phyloP scores from a whole-genome alignment of 2,797 vertebrate genomes.

The Leucoraja ocellata region DNA sequence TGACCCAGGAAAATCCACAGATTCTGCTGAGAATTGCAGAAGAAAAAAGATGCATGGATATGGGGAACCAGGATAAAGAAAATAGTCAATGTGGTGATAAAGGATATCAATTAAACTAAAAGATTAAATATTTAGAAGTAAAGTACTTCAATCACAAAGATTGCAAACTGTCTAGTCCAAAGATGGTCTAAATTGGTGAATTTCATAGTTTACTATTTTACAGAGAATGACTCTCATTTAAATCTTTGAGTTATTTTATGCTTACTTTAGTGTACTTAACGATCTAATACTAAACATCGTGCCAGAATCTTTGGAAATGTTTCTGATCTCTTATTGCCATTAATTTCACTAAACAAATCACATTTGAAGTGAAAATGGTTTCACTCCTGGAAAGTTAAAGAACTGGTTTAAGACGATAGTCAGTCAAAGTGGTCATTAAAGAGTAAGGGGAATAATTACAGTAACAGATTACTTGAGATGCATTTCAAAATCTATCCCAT shows the following conservation, averaged over 20 bases:
- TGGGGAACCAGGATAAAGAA: not conserved
- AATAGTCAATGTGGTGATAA: not conserved
- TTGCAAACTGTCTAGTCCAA: not conserved
- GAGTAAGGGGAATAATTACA: conserved; percentile 10
- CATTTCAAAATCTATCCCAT: not conserved
- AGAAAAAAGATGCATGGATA: not conserved
- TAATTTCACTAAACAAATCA: not conserved
- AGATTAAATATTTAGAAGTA: not conserved
- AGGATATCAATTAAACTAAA: not conserved
- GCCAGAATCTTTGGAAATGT: not conserved
- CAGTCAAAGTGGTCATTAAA: not conserved
- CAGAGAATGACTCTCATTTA: not conserved
- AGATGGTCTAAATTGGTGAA: not conserved
- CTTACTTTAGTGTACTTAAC: not conserved
- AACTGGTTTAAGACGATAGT: not conserved
- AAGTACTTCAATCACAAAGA: not conserved
- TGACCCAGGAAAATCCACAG: not conserved
- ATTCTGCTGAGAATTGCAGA: not conserved
- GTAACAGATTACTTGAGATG: conserved; percentile 5
- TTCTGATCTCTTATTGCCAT: not conserved
- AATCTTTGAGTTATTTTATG: not conserved
- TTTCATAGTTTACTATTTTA: not conserved
- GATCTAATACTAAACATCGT: not conserved
- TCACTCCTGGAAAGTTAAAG: not conserved
- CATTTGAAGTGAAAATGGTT: not conserved